Evolutionary conservation across 1,140 invertebrate species (phyloP).

Genomic region (Drusus annulatus): DNA sequence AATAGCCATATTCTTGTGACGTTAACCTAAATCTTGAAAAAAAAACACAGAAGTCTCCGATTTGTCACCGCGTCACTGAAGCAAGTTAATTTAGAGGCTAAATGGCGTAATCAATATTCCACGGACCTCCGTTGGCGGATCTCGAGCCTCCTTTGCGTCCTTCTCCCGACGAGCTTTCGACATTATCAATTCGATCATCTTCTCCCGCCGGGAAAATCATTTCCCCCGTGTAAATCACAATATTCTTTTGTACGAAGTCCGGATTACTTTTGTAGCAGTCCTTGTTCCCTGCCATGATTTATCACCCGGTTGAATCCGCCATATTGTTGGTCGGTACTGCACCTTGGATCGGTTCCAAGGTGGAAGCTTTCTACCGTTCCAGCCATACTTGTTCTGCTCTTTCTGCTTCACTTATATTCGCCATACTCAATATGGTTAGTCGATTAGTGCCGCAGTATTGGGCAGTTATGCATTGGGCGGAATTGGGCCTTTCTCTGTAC

Average conservation of each 20-base stretch:
- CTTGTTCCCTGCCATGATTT: slow-evolving; percentile 31
- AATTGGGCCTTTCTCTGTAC: background rate
- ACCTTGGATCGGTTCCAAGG: slow-evolving; percentile 29
- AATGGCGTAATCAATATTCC: slow-evolving; percentile 1
- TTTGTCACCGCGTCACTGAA: too few species aligned
- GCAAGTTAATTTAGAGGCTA: background rate
- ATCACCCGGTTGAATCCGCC: background rate
- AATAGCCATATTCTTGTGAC: too few species aligned
- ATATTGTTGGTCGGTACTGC: background rate
- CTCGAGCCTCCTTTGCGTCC: background rate
- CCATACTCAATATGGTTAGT: background rate
- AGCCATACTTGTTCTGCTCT: background rate
- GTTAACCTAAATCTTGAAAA: too few species aligned
- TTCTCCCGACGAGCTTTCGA: slow-evolving; percentile 1
- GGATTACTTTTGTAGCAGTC: slow-evolving; percentile 23
- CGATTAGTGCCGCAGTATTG: background rate
- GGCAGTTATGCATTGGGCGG: background rate
- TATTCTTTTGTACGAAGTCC: slow-evolving; percentile 37
- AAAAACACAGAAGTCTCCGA: too few species aligned
- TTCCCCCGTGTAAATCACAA: too few species aligned
- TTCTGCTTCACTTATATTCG: background rate
- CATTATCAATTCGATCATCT: slow-evolving; percentile 45
- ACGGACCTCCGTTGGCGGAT: background rate
- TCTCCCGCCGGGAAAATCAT: background rate
- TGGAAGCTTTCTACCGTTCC: background rate